Base-by-base conservation (phyloP, 2,888 invertebrate species). In the Megalurothrips usitatus region DNA sequence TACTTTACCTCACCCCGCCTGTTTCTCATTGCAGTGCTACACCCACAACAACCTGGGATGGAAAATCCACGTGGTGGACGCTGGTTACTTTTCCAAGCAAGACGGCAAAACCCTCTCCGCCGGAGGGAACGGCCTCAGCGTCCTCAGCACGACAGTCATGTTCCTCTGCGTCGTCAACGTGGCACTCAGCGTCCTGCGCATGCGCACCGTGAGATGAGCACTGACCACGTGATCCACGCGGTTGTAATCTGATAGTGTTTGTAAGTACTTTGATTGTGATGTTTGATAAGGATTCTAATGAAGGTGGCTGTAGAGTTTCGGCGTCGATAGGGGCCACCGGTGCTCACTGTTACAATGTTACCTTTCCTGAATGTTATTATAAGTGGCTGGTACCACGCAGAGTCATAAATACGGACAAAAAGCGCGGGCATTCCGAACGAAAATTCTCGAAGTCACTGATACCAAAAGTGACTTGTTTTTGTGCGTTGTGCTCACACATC, bases 21-120 rank as follows among this genome's bases (percentile, higher is more conserved):
- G 80, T 79, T 83, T 84, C 26, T 81, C 83, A 83, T 81, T 89
- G 23, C 89, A 97, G 97, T 97, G 96, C 87, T 97, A 94, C 88
- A 93, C 94, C n/a, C 96, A 97, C 89, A 94, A 92, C 84, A 94
- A 96, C 87, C 89, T 97, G 48, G 97, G 97, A 80, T 97, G 96
- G 96, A 97, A 96, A 87, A 96, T 97, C 84, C 92, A 94, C 87
- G 94, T 97, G 3, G 92, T 95, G 17, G 92, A 96, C 85, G 91
- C 92, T 0, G 94, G 93, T 12, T 88, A 87, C 84, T 87, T 87
- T 4, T n/a, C 78, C 48, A 12, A 80, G 81, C 47, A 23, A 12
- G 26, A 75, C 68, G 26, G 68, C 26, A 75, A 75, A 26, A 26
- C 23, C 68, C 26, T 75, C 12, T 75, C 68, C 11, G 68, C 68